Conservation (phyloP, 2,113 vertebrate species). For the Neopipo cinnamomea region DNA sequence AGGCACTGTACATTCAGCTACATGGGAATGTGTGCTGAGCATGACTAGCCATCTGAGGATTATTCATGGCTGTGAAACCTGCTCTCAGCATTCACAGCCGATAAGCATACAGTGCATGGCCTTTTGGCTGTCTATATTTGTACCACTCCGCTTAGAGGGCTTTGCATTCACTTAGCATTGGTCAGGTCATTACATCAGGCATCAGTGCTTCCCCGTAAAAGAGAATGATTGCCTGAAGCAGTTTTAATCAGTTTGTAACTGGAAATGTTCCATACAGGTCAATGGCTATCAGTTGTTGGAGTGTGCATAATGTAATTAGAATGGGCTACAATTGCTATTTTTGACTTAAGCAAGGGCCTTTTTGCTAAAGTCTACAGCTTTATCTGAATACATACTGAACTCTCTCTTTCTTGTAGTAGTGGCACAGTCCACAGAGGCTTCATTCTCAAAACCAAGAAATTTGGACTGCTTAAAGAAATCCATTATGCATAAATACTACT, state of each 20-base stretch:
- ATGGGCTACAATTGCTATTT: background rate
- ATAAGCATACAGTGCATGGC: conserved; percentile 5
- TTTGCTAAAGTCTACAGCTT: background rate
- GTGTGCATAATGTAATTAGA: conserved; percentile 33
- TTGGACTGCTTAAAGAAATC: background rate
- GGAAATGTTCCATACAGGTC: conserved; percentile 58
- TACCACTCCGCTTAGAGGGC: conserved; percentile 1
- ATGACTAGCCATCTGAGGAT: conserved; percentile 6
- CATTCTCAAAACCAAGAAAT: background rate
- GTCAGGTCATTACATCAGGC: conserved; percentile 28
- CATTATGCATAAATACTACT: background rate
- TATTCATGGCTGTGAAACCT: conserved; percentile 45
- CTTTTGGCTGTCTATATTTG: conserved; percentile 46
- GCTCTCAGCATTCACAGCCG: conserved; percentile 26
- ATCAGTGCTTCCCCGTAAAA: background rate
- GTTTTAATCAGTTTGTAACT: conserved; percentile 41
- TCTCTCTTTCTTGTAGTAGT: background rate
- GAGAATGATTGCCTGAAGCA: background rate
- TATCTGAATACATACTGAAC: background rate
- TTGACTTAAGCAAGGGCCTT: background rate
- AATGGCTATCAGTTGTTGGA: conserved; percentile 30
- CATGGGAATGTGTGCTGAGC: background rate
- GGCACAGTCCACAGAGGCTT: background rate
- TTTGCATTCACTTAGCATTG: background rate
- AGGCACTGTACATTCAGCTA: background rate